Percentiles rank a stretch among this genome's conserved stretches.
These are phyloP conservation scores for Siphlonurus alternatus DNA, from an alignment of 2,888 invertebrate genomes.

Conservation along the genomic window DNA sequence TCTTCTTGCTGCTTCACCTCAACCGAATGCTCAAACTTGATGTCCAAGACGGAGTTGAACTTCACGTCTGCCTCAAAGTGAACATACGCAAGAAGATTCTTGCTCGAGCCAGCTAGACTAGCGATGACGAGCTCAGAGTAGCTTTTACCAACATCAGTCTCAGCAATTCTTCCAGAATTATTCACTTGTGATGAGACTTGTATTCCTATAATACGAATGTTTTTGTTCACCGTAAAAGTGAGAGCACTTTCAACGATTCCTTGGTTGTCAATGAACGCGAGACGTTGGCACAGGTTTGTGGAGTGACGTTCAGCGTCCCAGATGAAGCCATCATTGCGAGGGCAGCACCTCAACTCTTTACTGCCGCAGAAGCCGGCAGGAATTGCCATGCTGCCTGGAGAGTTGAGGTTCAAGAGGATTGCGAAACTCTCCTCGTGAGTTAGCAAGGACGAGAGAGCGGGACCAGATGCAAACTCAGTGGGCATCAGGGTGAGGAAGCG, in stretches of 20 bases:
- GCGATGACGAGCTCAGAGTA: background rate
- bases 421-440: background rate
- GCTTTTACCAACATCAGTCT: background rate
- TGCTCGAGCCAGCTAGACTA: background rate
- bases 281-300: background rate
- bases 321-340: background rate
- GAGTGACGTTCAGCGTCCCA: background rate
- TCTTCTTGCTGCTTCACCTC: background rate
- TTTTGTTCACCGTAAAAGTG: background rate
- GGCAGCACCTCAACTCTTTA: slow-evolving; percentile 6
- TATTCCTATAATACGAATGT: background rate
- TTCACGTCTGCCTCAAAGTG: background rate
- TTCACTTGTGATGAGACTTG: background rate
- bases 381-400: slow-evolving; percentile 11
- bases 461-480: background rate
- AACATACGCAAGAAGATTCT: background rate
- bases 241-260: background rate
- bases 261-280: background rate
- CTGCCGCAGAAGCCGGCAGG: slow-evolving; percentile 9
- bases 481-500: background rate
- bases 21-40: background rate
- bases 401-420: background rate
- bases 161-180: background rate
- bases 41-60: background rate
- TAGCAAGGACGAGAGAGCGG: background rate